These are phyloP conservation scores for Anthoscopus minutus DNA, from an alignment of 2,113 vertebrate species.

Conservation along the genomic window DNA sequence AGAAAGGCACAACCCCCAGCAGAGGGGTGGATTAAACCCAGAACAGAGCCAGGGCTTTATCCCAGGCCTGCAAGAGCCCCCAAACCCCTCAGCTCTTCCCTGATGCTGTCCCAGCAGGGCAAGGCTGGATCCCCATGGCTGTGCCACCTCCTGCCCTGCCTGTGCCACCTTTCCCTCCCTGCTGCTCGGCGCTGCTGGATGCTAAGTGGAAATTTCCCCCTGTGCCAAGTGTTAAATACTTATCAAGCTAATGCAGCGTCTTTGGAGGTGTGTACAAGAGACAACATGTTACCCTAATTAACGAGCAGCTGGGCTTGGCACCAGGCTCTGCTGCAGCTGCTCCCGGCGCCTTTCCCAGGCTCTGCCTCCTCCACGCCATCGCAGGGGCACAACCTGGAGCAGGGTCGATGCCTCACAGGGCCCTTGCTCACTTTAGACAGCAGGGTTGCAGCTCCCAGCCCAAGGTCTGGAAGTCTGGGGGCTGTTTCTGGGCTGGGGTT, in stretches of 20 bases:
- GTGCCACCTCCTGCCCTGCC: not conserved
- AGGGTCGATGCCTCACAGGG: not conserved
- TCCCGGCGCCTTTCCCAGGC: constrained; percentile 28
- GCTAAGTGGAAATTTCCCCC: constrained; percentile 35
- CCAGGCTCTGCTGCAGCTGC: constrained; percentile 3
- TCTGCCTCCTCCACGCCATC: not conserved
- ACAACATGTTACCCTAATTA: constrained; percentile 50
- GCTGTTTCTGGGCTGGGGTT: not conserved
- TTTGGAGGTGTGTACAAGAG: constrained; percentile 51
- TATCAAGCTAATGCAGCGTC: constrained; percentile 34
- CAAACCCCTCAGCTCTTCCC: not conserved
- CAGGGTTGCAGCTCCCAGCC: not conserved
- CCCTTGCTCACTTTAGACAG: not conserved
- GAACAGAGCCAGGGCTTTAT: not conserved
- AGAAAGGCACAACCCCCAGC: not conserved
- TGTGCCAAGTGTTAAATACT: constrained; percentile 45
- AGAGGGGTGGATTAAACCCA: not conserved
- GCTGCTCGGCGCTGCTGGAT: constrained; percentile 2
- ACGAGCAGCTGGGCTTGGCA: constrained; percentile 51
- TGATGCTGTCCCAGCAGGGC: not conserved
- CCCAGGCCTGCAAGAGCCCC: not conserved
- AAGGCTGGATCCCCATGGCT: not conserved
- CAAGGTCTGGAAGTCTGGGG: accelerated
- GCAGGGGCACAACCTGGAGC: not conserved
- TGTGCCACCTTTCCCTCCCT: not conserved